A percentile compares a stretch with the other conserved stretches of the same genome.
Conservation (phyloP, 2,888 invertebrate genomes). For the Teleiodes luculella region DNA sequence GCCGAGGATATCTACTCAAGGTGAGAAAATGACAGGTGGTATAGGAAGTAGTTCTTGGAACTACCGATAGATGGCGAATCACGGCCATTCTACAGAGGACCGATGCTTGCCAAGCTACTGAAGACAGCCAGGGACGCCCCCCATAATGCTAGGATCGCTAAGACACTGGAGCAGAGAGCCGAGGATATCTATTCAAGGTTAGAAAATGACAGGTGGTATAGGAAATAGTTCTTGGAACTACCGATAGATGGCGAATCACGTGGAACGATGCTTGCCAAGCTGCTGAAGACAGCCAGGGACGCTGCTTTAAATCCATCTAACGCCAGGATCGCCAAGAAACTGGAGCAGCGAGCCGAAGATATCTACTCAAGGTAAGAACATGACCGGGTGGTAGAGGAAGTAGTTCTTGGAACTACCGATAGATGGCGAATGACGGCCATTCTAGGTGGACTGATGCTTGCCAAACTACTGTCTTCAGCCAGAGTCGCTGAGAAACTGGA, state of each 20-base stretch:
- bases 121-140: no score
- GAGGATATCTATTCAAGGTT: constrained; percentile 86
- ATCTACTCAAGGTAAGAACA: constrained; percentile 81
- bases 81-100: no score
- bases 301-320: constrained; percentile 89
- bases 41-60: no score
- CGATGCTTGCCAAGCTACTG: no score
- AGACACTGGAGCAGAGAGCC: constrained; percentile 92
- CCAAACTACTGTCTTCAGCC: no score
- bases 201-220: not conserved
- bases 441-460: no score
- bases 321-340: constrained; percentile 91
- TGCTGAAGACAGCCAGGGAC: constrained; percentile 88
- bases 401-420: no score
- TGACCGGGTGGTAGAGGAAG: not conserved
- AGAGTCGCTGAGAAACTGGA: no score
- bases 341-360: constrained; percentile 93
- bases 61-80: no score
- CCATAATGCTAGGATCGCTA: constrained; percentile 83
- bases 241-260: constrained; percentile 88
- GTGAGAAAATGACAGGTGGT: constrained; percentile 29
- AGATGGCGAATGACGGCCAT: no score
- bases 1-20: constrained; percentile 89
- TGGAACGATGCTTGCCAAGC: constrained; percentile 89
- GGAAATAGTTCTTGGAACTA: no score